Base-by-base conservation (phyloP, 2,797 vertebrate genomes). In the Hipposideros larvatus region DNA sequence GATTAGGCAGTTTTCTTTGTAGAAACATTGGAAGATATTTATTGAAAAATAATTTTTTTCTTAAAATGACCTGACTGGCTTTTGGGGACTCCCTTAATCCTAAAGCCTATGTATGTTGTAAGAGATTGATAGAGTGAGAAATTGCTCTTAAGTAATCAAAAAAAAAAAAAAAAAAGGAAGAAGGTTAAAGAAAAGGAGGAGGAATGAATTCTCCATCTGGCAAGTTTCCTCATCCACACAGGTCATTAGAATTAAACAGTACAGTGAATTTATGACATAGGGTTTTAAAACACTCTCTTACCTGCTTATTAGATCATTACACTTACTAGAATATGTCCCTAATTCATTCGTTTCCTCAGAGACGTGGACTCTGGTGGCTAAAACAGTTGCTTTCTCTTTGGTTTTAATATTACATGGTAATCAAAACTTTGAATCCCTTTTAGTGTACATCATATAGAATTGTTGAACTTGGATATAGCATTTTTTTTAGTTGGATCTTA, bases 251-350 rank as follows among this genome's bases (percentile, higher is more conserved):
- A 77, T 22, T 48, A 48, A 87, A 65, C 4, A 57, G 46, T 48
- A 65, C 2, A 37, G 4, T 57, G 63, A 89, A 73, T 66, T 43
- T 87, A 43, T 34, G 13, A 26, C 28, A 28, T 74, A 53, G 7
- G 78, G 63, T 90, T 91, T 75, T 79, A 85, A 80, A 82, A 31
- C 48, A 28, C 8, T 80, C 37, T 73, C 61, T 91, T 91, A n/a
- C 13, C 24, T 83, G 31, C 31, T 71, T 94, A 43, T 61, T 85
- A 34, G 19, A 70, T 65, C 74, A n/a, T 73, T 71, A n/a, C 5
- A n/a, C 53, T 85, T 92, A n/a, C 14, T 85, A 93, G 34, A 91
- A 26, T 78, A 15, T 66, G n/a, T 68, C 79, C 55, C 80, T 87
- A 78, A 61, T 63, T 61, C 53, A 21, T 37, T 28, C 43, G 16